Conservation (phyloP, 2,113 vertebrate genomes). For the Ciconia maguari region DNA sequence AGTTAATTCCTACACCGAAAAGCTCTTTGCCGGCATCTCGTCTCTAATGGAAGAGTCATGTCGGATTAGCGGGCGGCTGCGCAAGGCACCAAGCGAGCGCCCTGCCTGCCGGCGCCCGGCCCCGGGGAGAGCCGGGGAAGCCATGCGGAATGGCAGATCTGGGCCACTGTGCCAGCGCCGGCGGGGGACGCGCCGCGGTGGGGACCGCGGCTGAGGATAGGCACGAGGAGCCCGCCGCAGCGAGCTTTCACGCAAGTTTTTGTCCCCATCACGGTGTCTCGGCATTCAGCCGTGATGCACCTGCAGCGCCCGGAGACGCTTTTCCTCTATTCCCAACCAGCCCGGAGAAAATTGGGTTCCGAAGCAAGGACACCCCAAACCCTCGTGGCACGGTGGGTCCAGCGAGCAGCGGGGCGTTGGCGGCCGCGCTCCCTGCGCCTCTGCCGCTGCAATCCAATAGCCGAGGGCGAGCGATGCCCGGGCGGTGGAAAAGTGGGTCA, state of each 20-base stretch:
- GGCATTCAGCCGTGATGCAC: accelerated
- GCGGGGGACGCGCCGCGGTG: neutral
- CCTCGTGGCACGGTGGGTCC: accelerated
- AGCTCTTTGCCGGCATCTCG: conserved; percentile 43
- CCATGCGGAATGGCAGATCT: conserved; percentile 72
- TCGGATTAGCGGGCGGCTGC: conserved; percentile 43
- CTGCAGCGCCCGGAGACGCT: accelerated
- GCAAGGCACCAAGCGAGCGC: neutral
- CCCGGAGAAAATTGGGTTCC: accelerated
- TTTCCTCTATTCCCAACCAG: accelerated
- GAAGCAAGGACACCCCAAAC: neutral
- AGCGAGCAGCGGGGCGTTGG: accelerated
- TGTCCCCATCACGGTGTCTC: accelerated
- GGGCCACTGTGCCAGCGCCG: conserved; percentile 64
- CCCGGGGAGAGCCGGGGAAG: neutral
- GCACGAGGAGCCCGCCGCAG: accelerated
- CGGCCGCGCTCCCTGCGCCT: neutral
- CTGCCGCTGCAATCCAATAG: neutral
- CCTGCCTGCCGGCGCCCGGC: neutral
- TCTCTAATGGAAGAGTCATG: conserved; percentile 72
- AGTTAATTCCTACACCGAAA: conserved; percentile 46
- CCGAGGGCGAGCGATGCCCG: neutral
- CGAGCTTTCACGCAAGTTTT: accelerated
- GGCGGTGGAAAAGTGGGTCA: conserved; percentile 52
- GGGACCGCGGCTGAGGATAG: neutral